A percentile compares a stretch with the other conserved stretches of the same genome.
phyloP scores from a whole-genome alignment of 1,140 invertebrate species.

The Scaptomyza graminum region DNA sequence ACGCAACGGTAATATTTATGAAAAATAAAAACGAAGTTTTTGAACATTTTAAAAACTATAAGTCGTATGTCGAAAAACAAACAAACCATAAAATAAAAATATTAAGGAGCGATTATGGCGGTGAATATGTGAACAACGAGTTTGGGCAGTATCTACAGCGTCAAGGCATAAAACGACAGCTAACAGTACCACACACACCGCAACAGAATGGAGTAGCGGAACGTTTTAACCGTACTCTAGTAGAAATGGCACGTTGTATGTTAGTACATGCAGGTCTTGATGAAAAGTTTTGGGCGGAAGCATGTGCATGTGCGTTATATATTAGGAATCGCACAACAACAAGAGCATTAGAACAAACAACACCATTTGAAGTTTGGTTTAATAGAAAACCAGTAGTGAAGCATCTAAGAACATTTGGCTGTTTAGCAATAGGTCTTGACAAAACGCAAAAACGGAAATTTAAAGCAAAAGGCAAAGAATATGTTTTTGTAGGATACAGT shows the following conservation, averaged over 20 bases:
- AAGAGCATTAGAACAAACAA: neutral
- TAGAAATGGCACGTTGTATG: constrained; percentile 1
- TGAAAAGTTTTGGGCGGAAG: constrained; percentile 7
- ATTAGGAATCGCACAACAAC: neutral
- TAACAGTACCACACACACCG: neutral
- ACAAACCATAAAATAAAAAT: neutral
- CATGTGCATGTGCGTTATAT: constrained; percentile 1
- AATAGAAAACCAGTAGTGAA: neutral
- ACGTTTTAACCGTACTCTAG: neutral
- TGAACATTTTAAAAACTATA: neutral
- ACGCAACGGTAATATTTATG: neutral
- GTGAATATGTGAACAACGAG: neutral
- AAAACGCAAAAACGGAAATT: constrained; percentile 17
- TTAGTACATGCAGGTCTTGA: neutral
- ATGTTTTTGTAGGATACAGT: constrained; percentile 11
- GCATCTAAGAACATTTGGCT: no score
- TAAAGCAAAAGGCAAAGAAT: constrained; percentile 13
- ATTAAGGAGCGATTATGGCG: neutral
- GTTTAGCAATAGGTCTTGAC: neutral
- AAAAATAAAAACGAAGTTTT: neutral
- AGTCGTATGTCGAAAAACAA: neutral
- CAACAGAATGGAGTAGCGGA: neutral
- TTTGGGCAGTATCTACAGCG: neutral
- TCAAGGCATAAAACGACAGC: neutral
- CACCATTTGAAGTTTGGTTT: neutral